A percentile compares a stretch with the other conserved stretches of the same genome.
Evolutionary conservation across 2,113 vertebrate species (phyloP).

Genomic region (Saccopteryx leptura): DNA sequence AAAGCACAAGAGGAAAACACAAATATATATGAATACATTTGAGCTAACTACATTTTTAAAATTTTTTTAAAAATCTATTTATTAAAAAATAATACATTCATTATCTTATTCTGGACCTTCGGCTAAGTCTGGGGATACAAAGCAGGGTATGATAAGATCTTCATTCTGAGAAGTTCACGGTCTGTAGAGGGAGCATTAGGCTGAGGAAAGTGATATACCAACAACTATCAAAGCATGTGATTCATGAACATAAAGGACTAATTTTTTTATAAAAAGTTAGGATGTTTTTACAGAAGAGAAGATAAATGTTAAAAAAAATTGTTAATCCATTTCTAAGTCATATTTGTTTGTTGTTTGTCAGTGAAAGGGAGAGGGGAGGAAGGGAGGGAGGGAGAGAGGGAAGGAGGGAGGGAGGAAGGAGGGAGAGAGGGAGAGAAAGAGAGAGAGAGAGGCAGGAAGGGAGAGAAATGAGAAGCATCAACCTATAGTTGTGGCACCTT

Average conservation of each 20-base stretch:
- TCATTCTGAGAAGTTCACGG: background rate
- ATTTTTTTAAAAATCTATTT: background rate
- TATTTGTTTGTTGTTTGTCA: background rate
- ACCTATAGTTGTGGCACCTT: no score
- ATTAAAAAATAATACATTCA: background rate
- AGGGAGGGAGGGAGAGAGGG: no score
- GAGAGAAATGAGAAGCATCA: no score
- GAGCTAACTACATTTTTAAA: background rate
- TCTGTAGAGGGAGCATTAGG: background rate
- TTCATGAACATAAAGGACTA: background rate
- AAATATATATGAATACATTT: background rate
- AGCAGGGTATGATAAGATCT: background rate
- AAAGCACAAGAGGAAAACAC: background rate
- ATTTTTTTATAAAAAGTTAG: background rate
- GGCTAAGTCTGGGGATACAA: background rate
- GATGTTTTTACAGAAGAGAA: background rate
- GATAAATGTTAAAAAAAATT: background rate
- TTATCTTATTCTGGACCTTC: background rate
- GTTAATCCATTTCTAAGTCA: background rate
- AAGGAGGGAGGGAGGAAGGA: no score
- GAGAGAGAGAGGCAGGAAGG: no score
- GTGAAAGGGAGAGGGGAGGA: no score
- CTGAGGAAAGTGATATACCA: background rate
- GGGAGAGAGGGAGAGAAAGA: no score
- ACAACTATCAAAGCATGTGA: background rate